These are phyloP conservation scores for Bursaphelenchus mucronatus DNA, from an alignment of 1,140 invertebrate species.

Conservation along the genomic window DNA sequence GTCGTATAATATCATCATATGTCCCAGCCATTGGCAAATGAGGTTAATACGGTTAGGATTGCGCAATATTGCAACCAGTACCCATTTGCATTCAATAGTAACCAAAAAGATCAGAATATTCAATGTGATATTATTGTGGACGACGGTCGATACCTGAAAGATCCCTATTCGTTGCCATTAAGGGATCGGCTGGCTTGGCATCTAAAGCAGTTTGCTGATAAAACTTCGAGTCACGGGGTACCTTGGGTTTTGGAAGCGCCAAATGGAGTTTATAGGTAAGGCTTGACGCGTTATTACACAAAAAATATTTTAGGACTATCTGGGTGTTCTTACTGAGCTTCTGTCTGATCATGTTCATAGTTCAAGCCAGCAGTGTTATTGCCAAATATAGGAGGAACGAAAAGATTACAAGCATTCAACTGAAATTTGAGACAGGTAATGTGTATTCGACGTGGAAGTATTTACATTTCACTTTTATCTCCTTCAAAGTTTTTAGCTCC, in stretches of 20 bases:
- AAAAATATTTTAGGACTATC: slow-evolving; percentile 26
- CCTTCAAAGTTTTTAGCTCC: slow-evolving; percentile 34
- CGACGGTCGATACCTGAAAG: slow-evolving; percentile 11
- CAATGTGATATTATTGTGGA: slow-evolving; percentile 30
- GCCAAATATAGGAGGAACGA: slow-evolving; percentile 49
- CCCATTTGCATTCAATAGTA: slow-evolving; percentile 18
- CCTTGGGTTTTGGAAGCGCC: slow-evolving; percentile 50
- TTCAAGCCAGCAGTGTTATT: slow-evolving; percentile 41
- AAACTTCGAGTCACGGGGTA: slow-evolving; percentile 51
- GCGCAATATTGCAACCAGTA: slow-evolving; percentile 8
- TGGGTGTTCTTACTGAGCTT: slow-evolving; percentile 41
- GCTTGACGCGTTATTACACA: not conserved
- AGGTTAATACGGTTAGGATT: slow-evolving; percentile 1
- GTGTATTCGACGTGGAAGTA: no score
- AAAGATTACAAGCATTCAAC: slow-evolving; percentile 52
- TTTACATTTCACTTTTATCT: not conserved
- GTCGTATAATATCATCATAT: no score
- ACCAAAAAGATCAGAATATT: slow-evolving; percentile 28
- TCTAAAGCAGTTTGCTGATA: slow-evolving; percentile 48
- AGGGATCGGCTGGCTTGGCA: slow-evolving; percentile 24
- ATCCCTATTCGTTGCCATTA: slow-evolving; percentile 20
- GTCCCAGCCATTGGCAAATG: not conserved
- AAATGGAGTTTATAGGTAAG: slow-evolving; percentile 41
- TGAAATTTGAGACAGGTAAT: slow-evolving; percentile 44
- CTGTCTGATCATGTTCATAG: slow-evolving; percentile 40